Base-by-base conservation (phyloP, 2,797 vertebrate species). In the Hoplostethus mediterraneus region DNA sequence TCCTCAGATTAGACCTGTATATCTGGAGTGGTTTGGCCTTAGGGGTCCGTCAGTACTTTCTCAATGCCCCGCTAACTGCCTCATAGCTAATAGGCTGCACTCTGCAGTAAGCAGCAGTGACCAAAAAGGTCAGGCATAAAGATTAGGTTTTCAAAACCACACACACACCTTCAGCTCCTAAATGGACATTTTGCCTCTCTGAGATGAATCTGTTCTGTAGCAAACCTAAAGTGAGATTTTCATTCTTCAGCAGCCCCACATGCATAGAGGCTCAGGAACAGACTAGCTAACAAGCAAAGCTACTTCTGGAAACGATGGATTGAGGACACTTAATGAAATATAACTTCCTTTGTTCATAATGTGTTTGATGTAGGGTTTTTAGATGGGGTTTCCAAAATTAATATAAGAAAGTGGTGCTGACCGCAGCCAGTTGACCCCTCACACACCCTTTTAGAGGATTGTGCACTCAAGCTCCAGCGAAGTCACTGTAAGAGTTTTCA, bases 271-370 rank as follows among this genome's bases (percentile, higher is more conserved):
- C 9, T 40, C 38, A 40, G 1, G 38, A 4, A 47, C 13, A 47
- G 16, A 45, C 51, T 55, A n/a, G 48, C 59, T 75, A 83, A 78
- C 47, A 77, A 44, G 58, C 67, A 44, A 53, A 75, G 71, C 49
- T 67, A 31, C 77, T 68, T 62, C 36, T 31, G 48, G 31, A 73
- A 60, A 38, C 1, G n/a, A 17, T 9, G 5, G 40, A 14, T 3
- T 21, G 56, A 44, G n/a, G 63, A 40, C 33, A 57, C 3, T 49
- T 51, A 63, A 25, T 61, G 31, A 77, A 73, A 74, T 16, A 47
- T 21, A 48, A 49, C 47, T 33, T 16, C 21, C 11, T 54, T 6
- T 68, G 55, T 48, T 82, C 44, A 54, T 45, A 45, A 67, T 30
- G 38, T 60, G 60, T 70, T 64, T 71, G 68, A 77, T 54, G 11